phyloP scores from a whole-genome alignment of 2,888 invertebrate species.

The Campoletis raptor region DNA sequence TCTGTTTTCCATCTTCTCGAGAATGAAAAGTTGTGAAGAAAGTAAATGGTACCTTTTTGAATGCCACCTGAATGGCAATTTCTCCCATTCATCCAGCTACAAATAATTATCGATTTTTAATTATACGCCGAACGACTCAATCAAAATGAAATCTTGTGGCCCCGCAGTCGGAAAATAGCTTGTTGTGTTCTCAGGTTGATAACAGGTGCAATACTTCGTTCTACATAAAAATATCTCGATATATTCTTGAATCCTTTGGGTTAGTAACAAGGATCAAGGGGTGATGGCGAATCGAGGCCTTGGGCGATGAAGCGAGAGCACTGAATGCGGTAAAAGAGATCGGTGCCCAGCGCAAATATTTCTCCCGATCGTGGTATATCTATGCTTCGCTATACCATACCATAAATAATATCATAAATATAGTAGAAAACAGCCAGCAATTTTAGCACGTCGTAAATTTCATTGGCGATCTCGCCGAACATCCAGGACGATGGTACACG shows the following conservation, averaged over 20 bases:
- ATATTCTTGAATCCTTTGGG: conserved; percentile 59
- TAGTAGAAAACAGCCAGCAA: conserved; percentile 70
- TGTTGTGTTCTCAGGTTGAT: conserved; percentile 36
- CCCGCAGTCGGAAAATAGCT: not conserved
- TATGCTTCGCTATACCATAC: conserved; percentile 59
- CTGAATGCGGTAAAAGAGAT: conserved; percentile 30
- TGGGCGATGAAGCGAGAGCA: conserved; percentile 51
- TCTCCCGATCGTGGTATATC: conserved; percentile 37
- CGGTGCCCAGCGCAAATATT: conserved; percentile 52
- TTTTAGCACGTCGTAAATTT: conserved; percentile 74
- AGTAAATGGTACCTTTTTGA: not conserved
- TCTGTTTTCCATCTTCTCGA: not conserved
- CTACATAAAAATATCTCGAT: conserved; percentile 15
- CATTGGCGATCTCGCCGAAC: conserved; percentile 62
- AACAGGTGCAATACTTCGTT: conserved; percentile 54
- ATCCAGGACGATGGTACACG: conserved; percentile 43
- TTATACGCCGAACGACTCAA: not conserved
- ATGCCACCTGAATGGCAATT: not conserved
- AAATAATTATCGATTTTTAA: conserved; percentile 5
- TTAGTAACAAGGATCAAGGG: conserved; percentile 60
- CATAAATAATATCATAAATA: conserved; percentile 72
- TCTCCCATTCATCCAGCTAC: not conserved
- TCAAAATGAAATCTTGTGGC: not conserved
- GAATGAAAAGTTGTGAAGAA: not conserved
- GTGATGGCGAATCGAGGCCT: conserved; percentile 59